Base-by-base conservation (phyloP, 1,140 invertebrate species). In the Aphelenchoides fujianensis region DNA sequence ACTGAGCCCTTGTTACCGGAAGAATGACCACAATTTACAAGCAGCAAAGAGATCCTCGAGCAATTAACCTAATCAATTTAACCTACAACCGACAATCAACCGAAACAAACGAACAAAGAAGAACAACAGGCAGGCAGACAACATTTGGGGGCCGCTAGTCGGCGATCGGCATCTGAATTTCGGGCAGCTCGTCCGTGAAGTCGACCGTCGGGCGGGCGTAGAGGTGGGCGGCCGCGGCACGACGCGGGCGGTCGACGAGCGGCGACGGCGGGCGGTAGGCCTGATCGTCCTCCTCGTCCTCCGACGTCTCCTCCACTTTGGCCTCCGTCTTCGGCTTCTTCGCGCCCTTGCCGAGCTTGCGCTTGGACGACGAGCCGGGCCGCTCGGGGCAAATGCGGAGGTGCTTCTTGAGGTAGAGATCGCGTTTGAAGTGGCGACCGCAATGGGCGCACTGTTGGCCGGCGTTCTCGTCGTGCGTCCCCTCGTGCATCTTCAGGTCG, bases 401-500 rank as follows among this genome's bases (percentile, higher is more conserved):
- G 36, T 61, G 59, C 36, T 61, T 61, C 27, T 61, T 61, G 2
- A n/a, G 19, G 36, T 61, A 61, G 36, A 61, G 27, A 19, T n/a
- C 16, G 2, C 59, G 59, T 61, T 61, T 61, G 59, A 61, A 61
- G 31, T 16, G 19, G 2, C 36, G n/a, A 30, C 59, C 59, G 36
- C 59, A 61, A n/a, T 19, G 2, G n/a, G 28, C 59, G 30, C 59
- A 61, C 16, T 61, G 1, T 2, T 19, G 36, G 59, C 59, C 16
- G 30, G 2, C 59, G 16, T 41, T 37, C 12, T 61, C 67, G 73
- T 28, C 48, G 63, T 76, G 64, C 0, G 55, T 77, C 5, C 37
- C 19, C 23, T 52, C 27, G 37, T 78, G 75, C 2, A 36, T 54
- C 19, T 70, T 48, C 12, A 77, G 71, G 52, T 77, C 75, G 31